Conservation (phyloP, 2,797 vertebrate species). For the Oryzias sinensis region DNA sequence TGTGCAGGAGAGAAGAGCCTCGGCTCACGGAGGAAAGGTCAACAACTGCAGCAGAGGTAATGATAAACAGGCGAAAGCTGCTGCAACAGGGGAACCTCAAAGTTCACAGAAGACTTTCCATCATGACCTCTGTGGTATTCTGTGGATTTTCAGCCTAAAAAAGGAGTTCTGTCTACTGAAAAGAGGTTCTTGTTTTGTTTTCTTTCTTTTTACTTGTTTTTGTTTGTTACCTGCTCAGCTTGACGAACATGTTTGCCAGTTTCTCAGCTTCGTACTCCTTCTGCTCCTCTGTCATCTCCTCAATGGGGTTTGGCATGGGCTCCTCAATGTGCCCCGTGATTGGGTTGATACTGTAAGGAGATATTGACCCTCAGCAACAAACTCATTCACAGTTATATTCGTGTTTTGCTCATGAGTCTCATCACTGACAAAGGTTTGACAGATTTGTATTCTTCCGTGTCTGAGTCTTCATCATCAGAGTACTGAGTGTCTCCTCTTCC, state of each 20-base stretch:
- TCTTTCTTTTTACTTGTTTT: neutral
- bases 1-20: conserved; percentile 38
- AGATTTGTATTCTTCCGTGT: conserved; percentile 97
- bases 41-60: conserved; percentile 50
- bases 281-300: conserved; percentile 99
- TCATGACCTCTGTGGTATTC: too few relatives aligned
- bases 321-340: conserved; percentile 97
- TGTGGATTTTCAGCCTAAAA: too few relatives aligned
- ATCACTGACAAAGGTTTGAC: conserved; percentile 86
- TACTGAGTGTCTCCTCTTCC: conserved; percentile 95
- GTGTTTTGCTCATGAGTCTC: neutral
- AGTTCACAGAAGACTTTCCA: too few relatives aligned
- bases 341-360: conserved; percentile 88
- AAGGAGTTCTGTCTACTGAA: neutral
- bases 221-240: conserved; percentile 86
- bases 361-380: neutral
- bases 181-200: neutral
- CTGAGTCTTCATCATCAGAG: conserved; percentile 95
- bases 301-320: conserved; percentile 92
- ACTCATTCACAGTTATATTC: neutral
- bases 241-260: conserved; percentile 95
- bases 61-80: conserved; percentile 26
- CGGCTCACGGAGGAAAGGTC: conserved; percentile 69
- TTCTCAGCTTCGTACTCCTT: conserved; percentile 98
- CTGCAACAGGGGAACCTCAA: conserved; percentile 10